phyloP scores from a whole-genome alignment of 2,888 invertebrate species.

The Hermaeophaga mercurialis region DNA sequence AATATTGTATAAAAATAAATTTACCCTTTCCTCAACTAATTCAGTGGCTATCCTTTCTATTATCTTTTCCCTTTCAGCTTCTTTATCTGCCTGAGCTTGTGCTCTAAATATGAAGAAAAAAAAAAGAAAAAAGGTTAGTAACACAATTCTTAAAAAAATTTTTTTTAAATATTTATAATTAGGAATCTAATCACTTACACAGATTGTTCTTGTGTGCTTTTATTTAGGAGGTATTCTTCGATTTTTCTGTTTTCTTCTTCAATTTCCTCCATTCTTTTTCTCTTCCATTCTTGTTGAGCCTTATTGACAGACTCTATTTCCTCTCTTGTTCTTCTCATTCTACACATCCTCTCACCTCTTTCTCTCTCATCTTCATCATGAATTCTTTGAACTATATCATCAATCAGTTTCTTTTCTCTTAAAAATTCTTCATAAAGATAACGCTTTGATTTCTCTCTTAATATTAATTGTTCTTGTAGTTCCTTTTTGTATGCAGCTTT shows the following conservation, averaged over 20 bases:
- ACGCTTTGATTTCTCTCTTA: constrained; percentile 59
- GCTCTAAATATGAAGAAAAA: constrained; percentile 35
- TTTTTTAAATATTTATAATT: too few relatives aligned
- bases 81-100: constrained; percentile 44
- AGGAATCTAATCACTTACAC: too few relatives aligned
- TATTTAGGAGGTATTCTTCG: constrained; percentile 51
- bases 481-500: constrained; percentile 60
- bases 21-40: constrained; percentile 51
- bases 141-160: too few relatives aligned
- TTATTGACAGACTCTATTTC: constrained; percentile 63
- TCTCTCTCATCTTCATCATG: constrained; percentile 67
- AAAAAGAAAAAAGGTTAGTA: not conserved
- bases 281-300: constrained; percentile 61
- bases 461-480: constrained; percentile 65
- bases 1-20: constrained; percentile 20
- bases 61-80: constrained; percentile 47
- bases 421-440: constrained; percentile 64
- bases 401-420: constrained; percentile 67
- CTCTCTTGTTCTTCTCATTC: constrained; percentile 58
- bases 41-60: constrained; percentile 49
- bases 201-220: constrained; percentile 52
- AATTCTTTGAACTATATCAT: constrained; percentile 65
- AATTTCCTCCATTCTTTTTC: constrained; percentile 56
- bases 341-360: constrained; percentile 59
- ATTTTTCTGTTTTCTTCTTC: constrained; percentile 59